A percentile compares a stretch with the other conserved stretches of the same genome.
Conservation (phyloP, 2,888 invertebrate species). For the Mythimna vitellina region DNA sequence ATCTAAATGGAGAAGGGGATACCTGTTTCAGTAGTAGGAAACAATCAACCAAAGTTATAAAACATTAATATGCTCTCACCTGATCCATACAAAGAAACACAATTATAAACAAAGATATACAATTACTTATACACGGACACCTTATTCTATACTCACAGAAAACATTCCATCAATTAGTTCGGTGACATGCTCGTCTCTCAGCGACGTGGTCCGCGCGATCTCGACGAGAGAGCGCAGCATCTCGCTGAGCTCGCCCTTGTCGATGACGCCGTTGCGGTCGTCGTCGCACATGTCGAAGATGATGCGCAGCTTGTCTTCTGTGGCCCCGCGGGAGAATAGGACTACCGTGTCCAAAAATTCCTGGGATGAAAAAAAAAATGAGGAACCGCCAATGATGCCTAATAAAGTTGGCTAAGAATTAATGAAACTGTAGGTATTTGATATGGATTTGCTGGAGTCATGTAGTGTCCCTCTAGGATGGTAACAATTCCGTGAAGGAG, state of each 20-base stretch:
- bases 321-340: conserved; percentile 97
- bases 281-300: conserved; percentile 99
- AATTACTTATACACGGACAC: too few relatives aligned
- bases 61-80: too few relatives aligned
- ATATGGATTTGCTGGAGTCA: too few relatives aligned
- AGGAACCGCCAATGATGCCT: too few relatives aligned
- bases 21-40: too few relatives aligned
- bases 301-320: conserved; percentile 97
- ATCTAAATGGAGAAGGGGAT: too few relatives aligned
- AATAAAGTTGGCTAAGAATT: background rate
- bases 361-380: conserved; percentile 77
- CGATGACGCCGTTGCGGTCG: conserved; percentile 98
- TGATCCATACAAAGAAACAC: too few relatives aligned
- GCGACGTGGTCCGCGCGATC: conserved; percentile 97
- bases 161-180: conserved; percentile 99
- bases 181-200: conserved; percentile 97
- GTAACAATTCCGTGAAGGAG: too few relatives aligned
- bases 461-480: too few relatives aligned
- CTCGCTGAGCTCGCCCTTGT: conserved; percentile 97
- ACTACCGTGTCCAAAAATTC: conserved; percentile 98
- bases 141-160: conserved; percentile 87
- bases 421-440: background rate
- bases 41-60: too few relatives aligned
- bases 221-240: conserved; percentile 98
- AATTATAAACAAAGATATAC: too few relatives aligned